Percentiles rank a stretch among this genome's conserved stretches.
Conservation (phyloP, 2,113 vertebrate genomes). For the Dryoscopus gambensis region DNA sequence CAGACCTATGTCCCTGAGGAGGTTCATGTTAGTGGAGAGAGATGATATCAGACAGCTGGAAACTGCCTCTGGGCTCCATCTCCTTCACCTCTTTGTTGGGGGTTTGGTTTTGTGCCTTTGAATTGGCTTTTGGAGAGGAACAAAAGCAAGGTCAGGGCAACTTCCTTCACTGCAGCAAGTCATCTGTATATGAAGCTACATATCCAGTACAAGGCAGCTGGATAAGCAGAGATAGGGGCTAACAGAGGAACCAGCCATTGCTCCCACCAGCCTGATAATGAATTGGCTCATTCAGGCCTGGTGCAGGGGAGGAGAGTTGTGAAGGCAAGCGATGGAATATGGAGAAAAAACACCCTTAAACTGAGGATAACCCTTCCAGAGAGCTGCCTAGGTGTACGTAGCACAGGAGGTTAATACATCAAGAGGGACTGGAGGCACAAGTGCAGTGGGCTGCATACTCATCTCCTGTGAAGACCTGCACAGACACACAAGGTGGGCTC, state of each 20-base stretch:
- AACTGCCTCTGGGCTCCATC: background rate
- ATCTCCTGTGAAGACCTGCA: background rate
- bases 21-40: background rate
- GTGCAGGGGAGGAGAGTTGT: background rate
- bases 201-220: background rate
- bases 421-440: background rate
- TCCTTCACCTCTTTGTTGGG: background rate
- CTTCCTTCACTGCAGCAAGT: background rate
- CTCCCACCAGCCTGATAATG: background rate
- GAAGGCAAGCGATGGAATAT: background rate
- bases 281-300: background rate
- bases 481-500: background rate
- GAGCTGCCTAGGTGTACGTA: background rate
- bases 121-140: background rate
- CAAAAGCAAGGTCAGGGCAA: background rate
- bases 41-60: background rate
- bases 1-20: background rate
- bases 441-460: background rate
- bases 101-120: background rate
- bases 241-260: background rate
- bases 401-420: background rate
- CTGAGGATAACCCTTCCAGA: background rate
- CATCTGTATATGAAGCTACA: background rate
- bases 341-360: background rate
- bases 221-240: background rate